Evolutionary conservation across 1,140 invertebrate species (phyloP), one percentile per base, ranked within the genome.

Genomic region (Acromyrmex heyeri): DNA sequence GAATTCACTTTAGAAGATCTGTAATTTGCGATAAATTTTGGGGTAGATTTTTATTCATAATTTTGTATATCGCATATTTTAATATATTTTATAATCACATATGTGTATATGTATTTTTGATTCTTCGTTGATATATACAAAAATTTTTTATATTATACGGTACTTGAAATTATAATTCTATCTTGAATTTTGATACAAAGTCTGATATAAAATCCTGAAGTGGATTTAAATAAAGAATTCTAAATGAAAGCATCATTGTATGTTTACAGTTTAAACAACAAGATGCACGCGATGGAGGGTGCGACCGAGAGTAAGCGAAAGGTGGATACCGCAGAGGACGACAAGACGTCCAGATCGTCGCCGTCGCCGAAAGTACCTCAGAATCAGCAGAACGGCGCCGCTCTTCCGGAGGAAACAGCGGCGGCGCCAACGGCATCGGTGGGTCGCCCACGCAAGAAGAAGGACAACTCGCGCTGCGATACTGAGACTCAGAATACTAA

Each of bases 201-300:
- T 64, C 38, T 44, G 38, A 44, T 10, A 44, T 44, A 10, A 44
- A 44, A 44, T 44, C 7, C 10, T 10, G 38, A 44, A 44, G 38
- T 44, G 5, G 7, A n/a, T 21, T 69, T 50, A 27, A 69, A n/a
- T 3, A 8, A 75, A 57, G n/a, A 75, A 14, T 18, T 18, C 3
- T n/a, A 10, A 38, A 55, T 67, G 7, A 50, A 78, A 38, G 12
- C 44, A 12, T 12, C 5, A 53, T 88, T 70, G 59, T 88, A 78
- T 82, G 88, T 18, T 93, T 88, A 50, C 87, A 95, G 94, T 57
- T 90, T 95, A 78, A 95, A 95, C 92, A 95, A 95, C 92, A 95
- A 93, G 73, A 95, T 95, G 94, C 95, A 95, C 75, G 93, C 93
- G 44, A 95, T 94, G 92, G 95, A 95, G 70, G 93, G 92, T 59